Conservation (phyloP, 2,113 vertebrate species). For the Hypomesus transpacificus region DNA sequence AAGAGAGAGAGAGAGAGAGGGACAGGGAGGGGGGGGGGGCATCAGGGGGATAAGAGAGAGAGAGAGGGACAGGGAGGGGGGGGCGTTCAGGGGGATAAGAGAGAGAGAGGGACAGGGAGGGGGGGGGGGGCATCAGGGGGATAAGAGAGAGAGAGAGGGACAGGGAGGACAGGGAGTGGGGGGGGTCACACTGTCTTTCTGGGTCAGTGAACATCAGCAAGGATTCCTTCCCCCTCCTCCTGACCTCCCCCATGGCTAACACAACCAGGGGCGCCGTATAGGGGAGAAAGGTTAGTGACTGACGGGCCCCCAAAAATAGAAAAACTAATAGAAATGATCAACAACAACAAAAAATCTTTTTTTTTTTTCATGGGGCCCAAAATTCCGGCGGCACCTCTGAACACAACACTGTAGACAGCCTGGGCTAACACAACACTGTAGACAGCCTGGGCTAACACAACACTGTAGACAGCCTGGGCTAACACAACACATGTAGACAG, state of each 20-base stretch:
- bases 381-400: no score
- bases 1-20: conserved; percentile 44
- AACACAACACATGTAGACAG: neutral
- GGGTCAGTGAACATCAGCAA: conserved; percentile 59
- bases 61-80: no score
- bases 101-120: no score
- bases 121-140: neutral
- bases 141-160: conserved; percentile 34
- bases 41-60: no score
- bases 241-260: conserved; percentile 35
- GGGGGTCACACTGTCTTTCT: conserved; percentile 41
- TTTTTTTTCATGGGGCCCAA: no score
- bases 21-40: neutral
- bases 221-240: conserved; percentile 28
- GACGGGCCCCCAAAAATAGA: no score
- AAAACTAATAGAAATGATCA: no score
- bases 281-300: no score
- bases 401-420: neutral
- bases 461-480: no score
- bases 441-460: conserved; percentile 11
- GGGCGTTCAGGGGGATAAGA: no score
- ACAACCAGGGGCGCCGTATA: no score
- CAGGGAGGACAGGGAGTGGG: conserved; percentile 38
- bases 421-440: conserved; percentile 27
- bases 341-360: no score